Evolutionary conservation across 35 echinoderm and acorn worm species (phyloP).

Genomic region (Ophiothrix spiculata): DNA sequence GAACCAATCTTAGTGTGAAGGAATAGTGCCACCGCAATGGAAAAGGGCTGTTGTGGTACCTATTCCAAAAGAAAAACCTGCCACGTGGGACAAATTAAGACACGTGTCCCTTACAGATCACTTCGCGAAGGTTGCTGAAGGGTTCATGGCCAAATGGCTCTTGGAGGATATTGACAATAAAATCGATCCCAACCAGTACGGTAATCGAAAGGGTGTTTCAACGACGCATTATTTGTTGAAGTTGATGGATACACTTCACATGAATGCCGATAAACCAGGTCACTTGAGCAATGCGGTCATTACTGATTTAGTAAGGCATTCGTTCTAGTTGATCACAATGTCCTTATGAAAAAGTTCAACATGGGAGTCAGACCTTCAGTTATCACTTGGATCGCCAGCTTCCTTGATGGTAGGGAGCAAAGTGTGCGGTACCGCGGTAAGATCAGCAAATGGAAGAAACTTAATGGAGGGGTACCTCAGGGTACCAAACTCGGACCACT

Average conservation of each 20-base stretch:
- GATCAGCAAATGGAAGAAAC: no score
- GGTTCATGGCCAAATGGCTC: constrained; percentile 46
- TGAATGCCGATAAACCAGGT: constrained; percentile 28
- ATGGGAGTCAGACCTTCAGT: constrained; percentile 21
- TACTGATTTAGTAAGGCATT: constrained; percentile 56
- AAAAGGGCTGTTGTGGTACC: constrained; percentile 63
- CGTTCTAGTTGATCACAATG: constrained; percentile 17
- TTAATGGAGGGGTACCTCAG: no score
- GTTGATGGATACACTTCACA: constrained; percentile 5
- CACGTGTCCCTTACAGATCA: constrained; percentile 50
- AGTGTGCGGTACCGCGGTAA: no score
- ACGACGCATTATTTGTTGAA: constrained; percentile 37
- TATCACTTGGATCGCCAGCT: constrained; percentile 38
- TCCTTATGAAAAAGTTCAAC: constrained; percentile 30
- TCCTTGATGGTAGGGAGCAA: no score
- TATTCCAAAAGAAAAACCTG: constrained; percentile 46
- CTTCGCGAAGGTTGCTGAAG: constrained; percentile 55
- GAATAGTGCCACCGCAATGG: no score
- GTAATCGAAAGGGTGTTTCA: constrained; percentile 17
- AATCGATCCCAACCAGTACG: no score
- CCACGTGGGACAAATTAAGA: constrained; percentile 47
- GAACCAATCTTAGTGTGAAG: constrained; percentile 16
- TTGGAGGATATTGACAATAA: no score
- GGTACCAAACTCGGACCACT: no score
- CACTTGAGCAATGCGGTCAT: constrained; percentile 16